These are phyloP conservation scores for Gambusia holbrooki DNA, from an alignment of 2,113 vertebrate genomes.

Conservation along the genomic window DNA sequence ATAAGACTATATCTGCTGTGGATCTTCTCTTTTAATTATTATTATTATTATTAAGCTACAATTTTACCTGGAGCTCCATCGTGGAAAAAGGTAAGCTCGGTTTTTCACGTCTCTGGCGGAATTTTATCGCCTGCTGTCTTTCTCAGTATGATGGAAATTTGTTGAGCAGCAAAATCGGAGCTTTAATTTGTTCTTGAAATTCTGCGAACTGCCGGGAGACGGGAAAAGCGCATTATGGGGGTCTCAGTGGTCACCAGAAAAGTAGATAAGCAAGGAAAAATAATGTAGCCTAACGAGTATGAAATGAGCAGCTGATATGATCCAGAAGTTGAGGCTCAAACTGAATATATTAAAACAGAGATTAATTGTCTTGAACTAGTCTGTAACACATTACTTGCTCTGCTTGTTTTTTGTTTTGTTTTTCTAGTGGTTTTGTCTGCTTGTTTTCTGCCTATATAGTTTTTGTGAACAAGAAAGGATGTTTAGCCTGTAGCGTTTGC, in stretches of 20 bases:
- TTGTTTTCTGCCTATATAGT: not conserved
- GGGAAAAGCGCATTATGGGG: not conserved
- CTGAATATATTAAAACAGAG: not conserved
- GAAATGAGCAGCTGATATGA: not conserved
- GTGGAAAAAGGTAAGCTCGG: constrained; percentile 58
- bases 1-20: constrained; percentile 51
- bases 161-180: not conserved
- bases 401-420: not conserved
- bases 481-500: not conserved
- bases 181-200: not conserved
- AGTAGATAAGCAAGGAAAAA: not conserved
- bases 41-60: not conserved
- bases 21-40: constrained; percentile 12
- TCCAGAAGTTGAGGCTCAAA: not conserved
- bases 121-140: not conserved
- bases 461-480: not conserved
- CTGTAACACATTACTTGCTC: not conserved
- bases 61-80: constrained; percentile 22
- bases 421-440: not conserved
- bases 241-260: not conserved
- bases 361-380: not conserved
- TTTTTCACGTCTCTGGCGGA: not conserved
- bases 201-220: not conserved
- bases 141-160: not conserved
- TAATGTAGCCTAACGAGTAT: not conserved